These are phyloP conservation scores for Perodicticus potto DNA, from an alignment of 2,797 vertebrate genomes.

Conservation along the genomic window DNA sequence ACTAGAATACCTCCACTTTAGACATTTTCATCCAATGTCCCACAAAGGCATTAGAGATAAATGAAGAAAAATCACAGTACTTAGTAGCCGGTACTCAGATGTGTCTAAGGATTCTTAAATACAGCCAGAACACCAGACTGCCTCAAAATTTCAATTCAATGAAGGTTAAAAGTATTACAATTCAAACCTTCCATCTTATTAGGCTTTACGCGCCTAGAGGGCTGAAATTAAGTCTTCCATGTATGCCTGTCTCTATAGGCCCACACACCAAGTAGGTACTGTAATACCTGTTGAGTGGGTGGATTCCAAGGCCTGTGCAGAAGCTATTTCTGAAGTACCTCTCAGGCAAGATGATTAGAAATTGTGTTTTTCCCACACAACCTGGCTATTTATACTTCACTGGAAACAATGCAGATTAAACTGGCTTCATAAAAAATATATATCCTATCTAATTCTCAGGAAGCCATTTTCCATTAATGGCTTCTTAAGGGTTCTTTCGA, in stretches of 20 bases:
- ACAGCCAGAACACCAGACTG: background rate
- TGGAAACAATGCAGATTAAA: constrained; percentile 55
- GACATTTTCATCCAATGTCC: background rate
- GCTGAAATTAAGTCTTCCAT: background rate
- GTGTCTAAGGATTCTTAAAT: background rate
- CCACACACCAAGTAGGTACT: background rate
- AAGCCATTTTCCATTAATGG: constrained; percentile 42
- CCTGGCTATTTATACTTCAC: background rate
- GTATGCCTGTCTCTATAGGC: background rate
- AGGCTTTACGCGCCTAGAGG: background rate
- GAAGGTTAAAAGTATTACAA: background rate
- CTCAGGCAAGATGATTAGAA: constrained; percentile 46
- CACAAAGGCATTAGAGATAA: background rate
- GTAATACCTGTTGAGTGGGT: background rate
- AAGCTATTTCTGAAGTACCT: constrained; percentile 18
- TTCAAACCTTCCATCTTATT: background rate
- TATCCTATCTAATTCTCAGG: constrained; percentile 29
- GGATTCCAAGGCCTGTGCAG: background rate
- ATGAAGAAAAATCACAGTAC: background rate
- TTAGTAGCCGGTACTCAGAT: background rate
- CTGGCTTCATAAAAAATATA: constrained; percentile 9
- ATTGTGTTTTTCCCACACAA: constrained; percentile 20
- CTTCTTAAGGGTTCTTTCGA: constrained; percentile 37
- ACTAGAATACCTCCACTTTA: background rate
- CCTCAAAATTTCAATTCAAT: background rate